Evolutionary conservation across 2,797 vertebrate species (phyloP).

Genomic region (Myotis pilosus): DNA sequence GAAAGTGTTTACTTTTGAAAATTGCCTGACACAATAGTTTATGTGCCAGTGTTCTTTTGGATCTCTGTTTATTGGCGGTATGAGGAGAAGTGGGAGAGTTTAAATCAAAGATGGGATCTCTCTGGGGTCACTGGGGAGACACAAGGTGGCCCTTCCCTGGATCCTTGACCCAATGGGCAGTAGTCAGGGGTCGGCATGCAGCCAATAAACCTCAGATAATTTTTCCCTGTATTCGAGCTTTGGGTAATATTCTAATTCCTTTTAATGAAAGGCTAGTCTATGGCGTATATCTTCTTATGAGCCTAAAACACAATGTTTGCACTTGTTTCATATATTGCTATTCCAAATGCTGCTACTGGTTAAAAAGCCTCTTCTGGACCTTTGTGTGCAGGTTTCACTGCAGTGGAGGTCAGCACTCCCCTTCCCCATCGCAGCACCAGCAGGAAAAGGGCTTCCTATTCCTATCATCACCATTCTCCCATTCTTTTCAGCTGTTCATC

Average conservation of each 20-base stretch:
- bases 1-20: slow-evolving; percentile 47
- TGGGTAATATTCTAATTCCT: background rate
- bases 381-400: background rate
- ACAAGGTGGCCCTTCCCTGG: background rate
- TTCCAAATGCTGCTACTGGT: background rate
- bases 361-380: background rate
- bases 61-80: background rate
- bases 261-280: background rate
- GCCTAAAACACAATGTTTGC: background rate
- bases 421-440: background rate
- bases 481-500: background rate
- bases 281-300: background rate
- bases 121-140: background rate
- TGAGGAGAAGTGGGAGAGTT: background rate
- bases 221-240: background rate
- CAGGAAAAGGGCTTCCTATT: background rate
- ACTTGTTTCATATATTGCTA: background rate
- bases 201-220: background rate
- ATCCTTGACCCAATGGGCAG: background rate
- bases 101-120: background rate
- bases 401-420: background rate
- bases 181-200: background rate
- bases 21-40: background rate
- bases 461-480: background rate
- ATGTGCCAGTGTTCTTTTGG: background rate